Conservation (phyloP, 2,888 invertebrate species). For the Luperina testacea region DNA sequence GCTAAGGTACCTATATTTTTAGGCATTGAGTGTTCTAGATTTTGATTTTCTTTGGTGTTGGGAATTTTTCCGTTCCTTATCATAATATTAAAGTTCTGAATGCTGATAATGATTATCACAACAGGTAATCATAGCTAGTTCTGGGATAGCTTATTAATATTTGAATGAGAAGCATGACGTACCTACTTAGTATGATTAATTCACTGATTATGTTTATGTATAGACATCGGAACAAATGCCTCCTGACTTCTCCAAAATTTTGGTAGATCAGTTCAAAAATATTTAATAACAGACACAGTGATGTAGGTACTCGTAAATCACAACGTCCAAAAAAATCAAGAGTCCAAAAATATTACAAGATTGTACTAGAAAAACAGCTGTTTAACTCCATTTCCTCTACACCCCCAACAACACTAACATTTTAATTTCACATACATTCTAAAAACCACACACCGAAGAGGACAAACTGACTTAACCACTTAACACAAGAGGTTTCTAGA, state of each 20-base stretch:
- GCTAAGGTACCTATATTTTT: not conserved
- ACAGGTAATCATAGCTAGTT: not conserved
- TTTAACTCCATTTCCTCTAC: not conserved
- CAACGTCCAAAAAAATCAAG: not conserved
- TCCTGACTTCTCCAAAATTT: not conserved
- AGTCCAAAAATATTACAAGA: not conserved
- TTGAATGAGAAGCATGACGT: not conserved
- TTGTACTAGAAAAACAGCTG: not conserved
- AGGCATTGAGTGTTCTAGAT: not conserved
- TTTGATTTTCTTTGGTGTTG: not conserved
- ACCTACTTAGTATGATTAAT: not conserved
- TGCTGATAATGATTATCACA: not conserved
- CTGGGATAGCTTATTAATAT: not conserved
- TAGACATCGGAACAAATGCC: not conserved
- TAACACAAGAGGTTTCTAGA: conserved; percentile 49
- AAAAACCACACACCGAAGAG: conserved; percentile 16
- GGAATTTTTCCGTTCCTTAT: not conserved
- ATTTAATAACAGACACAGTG: not conserved
- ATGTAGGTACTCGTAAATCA: too few relatives aligned
- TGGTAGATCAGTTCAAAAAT: not conserved
- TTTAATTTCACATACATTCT: conserved; percentile 22
- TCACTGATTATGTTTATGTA: too few relatives aligned
- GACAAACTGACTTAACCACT: conserved; percentile 44
- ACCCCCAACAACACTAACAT: not conserved
- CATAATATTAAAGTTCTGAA: not conserved